These are phyloP conservation scores for Euphonia xanthogaster DNA, from an alignment of 2,797 vertebrate species.

Conservation along the genomic window DNA sequence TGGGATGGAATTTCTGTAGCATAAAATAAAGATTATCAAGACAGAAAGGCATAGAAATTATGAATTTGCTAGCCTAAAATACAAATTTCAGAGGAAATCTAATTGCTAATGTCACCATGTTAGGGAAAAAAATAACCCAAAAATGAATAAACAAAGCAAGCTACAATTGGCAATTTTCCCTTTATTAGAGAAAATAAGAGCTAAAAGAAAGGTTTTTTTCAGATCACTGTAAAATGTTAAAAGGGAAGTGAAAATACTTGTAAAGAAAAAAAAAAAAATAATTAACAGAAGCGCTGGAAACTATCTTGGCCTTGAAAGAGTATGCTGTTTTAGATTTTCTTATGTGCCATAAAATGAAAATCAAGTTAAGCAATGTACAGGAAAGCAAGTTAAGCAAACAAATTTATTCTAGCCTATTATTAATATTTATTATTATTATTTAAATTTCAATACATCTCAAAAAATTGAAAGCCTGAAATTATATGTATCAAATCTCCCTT, in stretches of 20 bases:
- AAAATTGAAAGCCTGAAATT: not conserved
- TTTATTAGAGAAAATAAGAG: not conserved
- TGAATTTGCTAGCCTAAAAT: not conserved
- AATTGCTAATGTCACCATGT: fast-evolving
- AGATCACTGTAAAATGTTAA: not conserved
- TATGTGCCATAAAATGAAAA: not conserved
- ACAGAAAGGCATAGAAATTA: not conserved
- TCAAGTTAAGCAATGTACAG: not conserved
- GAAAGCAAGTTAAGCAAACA: not conserved
- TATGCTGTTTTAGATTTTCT: not conserved
- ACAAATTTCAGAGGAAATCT: not conserved
- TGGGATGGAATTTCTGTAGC: not conserved
- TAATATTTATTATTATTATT: not conserved
- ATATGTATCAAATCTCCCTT: not conserved
- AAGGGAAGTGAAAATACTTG: fast-evolving
- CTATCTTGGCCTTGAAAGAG: not conserved
- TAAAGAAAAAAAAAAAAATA: not conserved
- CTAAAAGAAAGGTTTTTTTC: not conserved
- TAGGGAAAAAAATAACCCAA: not conserved
- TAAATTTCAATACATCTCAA: not conserved
- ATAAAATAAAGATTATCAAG: not conserved
- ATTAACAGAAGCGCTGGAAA: not conserved
- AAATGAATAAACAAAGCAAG: not conserved
- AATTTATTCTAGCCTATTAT: not conserved
- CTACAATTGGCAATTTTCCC: not conserved